Evolutionary conservation across 1,140 invertebrate species (phyloP).

Genomic region (Zophobas morio): DNA sequence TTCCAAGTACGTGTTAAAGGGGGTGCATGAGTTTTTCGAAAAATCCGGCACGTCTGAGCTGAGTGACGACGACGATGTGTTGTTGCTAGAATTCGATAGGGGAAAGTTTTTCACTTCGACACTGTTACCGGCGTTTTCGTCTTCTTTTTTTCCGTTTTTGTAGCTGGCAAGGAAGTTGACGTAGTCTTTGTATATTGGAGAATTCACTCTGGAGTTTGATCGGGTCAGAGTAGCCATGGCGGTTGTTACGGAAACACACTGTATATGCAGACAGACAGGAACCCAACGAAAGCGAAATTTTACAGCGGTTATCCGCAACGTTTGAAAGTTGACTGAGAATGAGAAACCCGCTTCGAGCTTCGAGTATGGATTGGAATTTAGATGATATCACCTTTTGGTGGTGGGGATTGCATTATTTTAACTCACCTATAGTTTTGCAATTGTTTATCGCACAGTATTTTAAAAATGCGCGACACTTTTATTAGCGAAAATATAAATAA

Average conservation of each 20-base stretch:
- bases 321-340: slow-evolving; percentile 30
- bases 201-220: background rate
- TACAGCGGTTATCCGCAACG: slow-evolving; percentile 3
- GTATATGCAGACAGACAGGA: background rate
- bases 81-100: slow-evolving; percentile 45
- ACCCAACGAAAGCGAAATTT: slow-evolving; percentile 30
- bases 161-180: slow-evolving; percentile 60
- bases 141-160: slow-evolving; percentile 57
- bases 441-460: too few species aligned
- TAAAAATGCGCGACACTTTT: too few species aligned
- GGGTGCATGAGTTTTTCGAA: slow-evolving; percentile 30
- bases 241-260: slow-evolving; percentile 11
- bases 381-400: slow-evolving; percentile 47
- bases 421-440: background rate
- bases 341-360: slow-evolving; percentile 26
- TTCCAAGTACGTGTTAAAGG: slow-evolving; percentile 56
- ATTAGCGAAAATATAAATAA: too few species aligned
- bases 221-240: background rate
- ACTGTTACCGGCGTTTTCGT: slow-evolving; percentile 57
- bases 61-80: slow-evolving; percentile 39
- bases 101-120: slow-evolving; percentile 47
- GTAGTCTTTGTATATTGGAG: slow-evolving; percentile 58
- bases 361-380: slow-evolving; percentile 40
- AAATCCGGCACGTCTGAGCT: slow-evolving; percentile 24
- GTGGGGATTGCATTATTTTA: slow-evolving; percentile 30